A percentile compares a stretch with the other conserved stretches of the same genome.
Evolutionary conservation across 1,140 invertebrate species (phyloP).

Genomic region (Cotesia vestalis): DNA sequence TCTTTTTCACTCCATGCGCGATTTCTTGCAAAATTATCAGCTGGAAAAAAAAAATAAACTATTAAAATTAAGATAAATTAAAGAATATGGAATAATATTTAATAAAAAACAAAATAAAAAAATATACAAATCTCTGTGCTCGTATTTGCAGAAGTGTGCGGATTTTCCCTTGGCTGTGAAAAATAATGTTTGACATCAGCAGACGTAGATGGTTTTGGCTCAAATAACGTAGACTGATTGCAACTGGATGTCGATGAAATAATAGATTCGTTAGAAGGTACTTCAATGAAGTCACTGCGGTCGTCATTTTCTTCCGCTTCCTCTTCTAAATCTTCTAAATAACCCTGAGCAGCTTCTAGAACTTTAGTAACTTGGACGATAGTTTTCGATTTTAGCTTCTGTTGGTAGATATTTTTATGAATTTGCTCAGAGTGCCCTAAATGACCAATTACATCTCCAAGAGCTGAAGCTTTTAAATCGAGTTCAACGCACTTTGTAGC

Average conservation of each 20-base stretch:
- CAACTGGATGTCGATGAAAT: too few species aligned
- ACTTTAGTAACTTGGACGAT: not conserved
- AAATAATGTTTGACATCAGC: too few species aligned
- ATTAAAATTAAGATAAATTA: too few species aligned
- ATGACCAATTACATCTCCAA: constrained; percentile 24
- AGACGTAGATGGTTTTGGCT: too few species aligned
- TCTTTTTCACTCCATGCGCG: not conserved
- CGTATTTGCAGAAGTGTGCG: too few species aligned
- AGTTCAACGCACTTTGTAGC: not conserved
- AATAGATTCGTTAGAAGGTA: too few species aligned
- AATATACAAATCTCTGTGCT: too few species aligned
- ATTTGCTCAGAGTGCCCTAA: constrained; percentile 33
- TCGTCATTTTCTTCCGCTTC: not conserved
- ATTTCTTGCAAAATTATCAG: not conserved
- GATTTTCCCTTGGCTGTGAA: too few species aligned
- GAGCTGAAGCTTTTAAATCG: constrained; percentile 1
- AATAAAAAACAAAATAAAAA: too few species aligned
- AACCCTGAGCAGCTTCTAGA: not conserved
- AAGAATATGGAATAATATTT: too few species aligned
- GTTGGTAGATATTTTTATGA: constrained; percentile 34
- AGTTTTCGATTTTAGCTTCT: not conserved
- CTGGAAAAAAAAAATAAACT: not conserved
- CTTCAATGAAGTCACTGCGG: not conserved
- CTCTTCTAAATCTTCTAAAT: not conserved
- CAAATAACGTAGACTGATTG: too few species aligned